Evolutionary conservation across 1,140 invertebrate genomes (phyloP), one percentile per base, ranked within the genome.

Genomic region (Drosophila murphyi): DNA sequence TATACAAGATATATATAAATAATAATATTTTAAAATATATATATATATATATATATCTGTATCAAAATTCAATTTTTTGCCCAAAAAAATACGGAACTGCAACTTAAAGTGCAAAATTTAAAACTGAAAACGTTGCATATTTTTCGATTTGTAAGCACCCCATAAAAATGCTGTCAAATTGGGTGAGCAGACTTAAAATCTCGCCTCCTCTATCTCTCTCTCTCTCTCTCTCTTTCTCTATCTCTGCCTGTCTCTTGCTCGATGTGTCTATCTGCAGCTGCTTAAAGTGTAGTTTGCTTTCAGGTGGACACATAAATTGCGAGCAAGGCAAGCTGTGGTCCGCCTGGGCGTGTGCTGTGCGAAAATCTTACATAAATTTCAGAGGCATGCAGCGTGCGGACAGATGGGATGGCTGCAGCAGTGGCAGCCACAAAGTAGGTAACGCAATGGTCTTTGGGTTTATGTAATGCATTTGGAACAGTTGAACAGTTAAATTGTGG

Each of bases 341-440:
- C 35, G 35, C 5, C 31, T 29, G 51, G 39, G 63, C 52, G 41
- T 59, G 56, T 45, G 37, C 37, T 39, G 59, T 72, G 78, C 78
- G 41, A 80, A 39, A 76, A 79, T 78, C 72, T 83, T 69, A 72
- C 57, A 82, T 83, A 76, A 79, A 83, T 79, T 82, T 72, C 10
- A 31, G 31, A 31, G 52, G 32, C 31, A 37, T 20, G 63, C 52
- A 45, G 55, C 56, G 75, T 52, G 65, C 60, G 34, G 71, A 80
- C 71, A 80, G 35, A 20, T 34, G 12, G 28, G 63, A 51, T 65
- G 74, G 45, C 61, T 29, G 28, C n/a, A 55, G 59, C 55, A 45
- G 20, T 4, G n/a, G 4, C 31, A 41, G 56, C 57, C 51, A 10
- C n/a, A 63, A 57, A 55, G 10, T 34, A 20, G 45, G 28, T 20